Percentiles rank a stretch among this genome's conserved stretches.
These are phyloP conservation scores for Chymomyza caudatula DNA, from an alignment of 2,888 invertebrate species.

Conservation along the genomic window DNA sequence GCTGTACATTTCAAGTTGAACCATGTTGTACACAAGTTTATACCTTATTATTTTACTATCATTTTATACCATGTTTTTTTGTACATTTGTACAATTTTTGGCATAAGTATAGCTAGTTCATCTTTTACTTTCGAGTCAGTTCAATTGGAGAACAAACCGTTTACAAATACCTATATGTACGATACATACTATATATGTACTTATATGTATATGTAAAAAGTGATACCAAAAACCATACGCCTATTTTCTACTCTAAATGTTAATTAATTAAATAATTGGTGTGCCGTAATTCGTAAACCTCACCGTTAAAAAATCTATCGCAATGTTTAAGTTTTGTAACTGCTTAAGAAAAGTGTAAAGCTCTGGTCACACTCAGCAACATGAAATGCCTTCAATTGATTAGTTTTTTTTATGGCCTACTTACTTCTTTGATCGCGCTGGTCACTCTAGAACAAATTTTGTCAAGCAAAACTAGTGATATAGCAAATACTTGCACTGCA, in stretches of 20 bases:
- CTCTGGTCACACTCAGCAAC: slow-evolving; percentile 22
- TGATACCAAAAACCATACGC: slow-evolving; percentile 24
- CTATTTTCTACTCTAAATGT: slow-evolving; percentile 59
- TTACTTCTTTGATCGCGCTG: no score
- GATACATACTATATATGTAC: neutral
- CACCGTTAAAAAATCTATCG: slow-evolving; percentile 12
- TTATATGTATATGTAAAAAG: slow-evolving; percentile 33
- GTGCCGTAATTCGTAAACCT: slow-evolving; percentile 49
- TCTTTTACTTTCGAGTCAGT: neutral
- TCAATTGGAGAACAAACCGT: neutral
- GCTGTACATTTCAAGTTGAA: slow-evolving; percentile 28
- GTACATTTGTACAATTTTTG: neutral
- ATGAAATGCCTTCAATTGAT: no score
- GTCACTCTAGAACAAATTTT: no score
- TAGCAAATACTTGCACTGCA: no score
- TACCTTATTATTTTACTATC: neutral
- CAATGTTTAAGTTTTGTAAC: slow-evolving; percentile 29
- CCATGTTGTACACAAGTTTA: slow-evolving; percentile 4
- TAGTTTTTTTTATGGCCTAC: no score
- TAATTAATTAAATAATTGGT: slow-evolving; percentile 47
- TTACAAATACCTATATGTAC: neutral
- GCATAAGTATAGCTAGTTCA: neutral
- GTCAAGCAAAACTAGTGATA: no score
- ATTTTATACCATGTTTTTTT: neutral
- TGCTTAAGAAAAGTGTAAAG: slow-evolving; percentile 28